A percentile compares a stretch with the other conserved stretches of the same genome.
Conservation (phyloP, 2,888 invertebrate species). For the Macrophya annulata region DNA sequence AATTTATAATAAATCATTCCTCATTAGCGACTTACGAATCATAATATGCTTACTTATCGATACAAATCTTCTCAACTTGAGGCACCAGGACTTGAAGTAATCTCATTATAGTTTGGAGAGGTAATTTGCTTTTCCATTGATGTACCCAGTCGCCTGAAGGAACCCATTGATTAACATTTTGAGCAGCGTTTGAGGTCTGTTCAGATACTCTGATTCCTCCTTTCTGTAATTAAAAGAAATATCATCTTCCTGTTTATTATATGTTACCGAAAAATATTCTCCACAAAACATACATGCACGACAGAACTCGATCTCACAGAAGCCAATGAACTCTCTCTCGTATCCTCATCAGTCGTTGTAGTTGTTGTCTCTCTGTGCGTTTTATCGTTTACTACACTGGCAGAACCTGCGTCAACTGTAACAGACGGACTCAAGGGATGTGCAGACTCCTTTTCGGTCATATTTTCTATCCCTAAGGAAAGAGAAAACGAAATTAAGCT, state of each 20-base stretch:
- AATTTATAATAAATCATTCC: not conserved
- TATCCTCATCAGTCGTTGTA: constrained; percentile 59
- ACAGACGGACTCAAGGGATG: constrained; percentile 83
- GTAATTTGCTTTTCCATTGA: constrained; percentile 98
- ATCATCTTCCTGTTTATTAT: not conserved
- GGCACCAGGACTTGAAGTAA: constrained; percentile 98
- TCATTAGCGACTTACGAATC: constrained; percentile 6
- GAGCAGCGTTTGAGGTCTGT: constrained; percentile 66
- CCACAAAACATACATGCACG: constrained; percentile 73
- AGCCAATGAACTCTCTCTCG: constrained; percentile 53
- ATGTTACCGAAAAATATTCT: not conserved
- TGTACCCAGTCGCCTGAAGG: constrained; percentile 98
- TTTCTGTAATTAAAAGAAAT: constrained; percentile 78
- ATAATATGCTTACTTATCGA: constrained; percentile 91
- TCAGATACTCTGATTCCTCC: constrained; percentile 84
- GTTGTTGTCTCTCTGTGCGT: constrained; percentile 34
- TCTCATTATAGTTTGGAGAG: constrained; percentile 99
- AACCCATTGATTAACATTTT: constrained; percentile 85
- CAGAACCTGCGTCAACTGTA: constrained; percentile 69
- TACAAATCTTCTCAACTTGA: constrained; percentile 99
- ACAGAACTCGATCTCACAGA: constrained; percentile 72
- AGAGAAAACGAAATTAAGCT: not conserved
- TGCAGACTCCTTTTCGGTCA: constrained; percentile 97
- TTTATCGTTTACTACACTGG: constrained; percentile 56
- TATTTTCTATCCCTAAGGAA: constrained; percentile 88